A percentile compares a stretch with the other conserved stretches of the same genome.
These are phyloP conservation scores for Paracanthobrama guichenoti DNA, from an alignment of 2,113 vertebrate genomes.

Conservation along the genomic window DNA sequence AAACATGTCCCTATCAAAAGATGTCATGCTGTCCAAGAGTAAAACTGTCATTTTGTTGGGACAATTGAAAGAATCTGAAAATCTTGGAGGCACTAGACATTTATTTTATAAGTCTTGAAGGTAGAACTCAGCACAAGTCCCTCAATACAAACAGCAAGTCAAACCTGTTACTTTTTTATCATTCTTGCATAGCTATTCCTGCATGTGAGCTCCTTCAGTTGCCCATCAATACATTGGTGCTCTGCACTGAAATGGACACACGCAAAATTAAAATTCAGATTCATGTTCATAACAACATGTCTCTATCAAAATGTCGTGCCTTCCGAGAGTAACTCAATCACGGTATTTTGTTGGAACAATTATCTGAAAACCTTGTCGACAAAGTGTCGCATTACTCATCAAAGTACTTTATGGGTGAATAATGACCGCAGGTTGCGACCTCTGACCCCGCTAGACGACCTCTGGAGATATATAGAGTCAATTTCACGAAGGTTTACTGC, in stretches of 20 bases:
- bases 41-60: constrained; percentile 21
- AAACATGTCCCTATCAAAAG: constrained; percentile 55
- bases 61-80: not conserved
- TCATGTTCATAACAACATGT: not conserved
- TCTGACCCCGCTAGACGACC: constrained; percentile 78
- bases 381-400: constrained; percentile 83
- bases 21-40: constrained; percentile 46
- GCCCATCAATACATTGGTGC: not conserved
- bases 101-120: not conserved
- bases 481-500: constrained; percentile 68
- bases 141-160: not conserved
- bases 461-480: constrained; percentile 73
- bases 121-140: not conserved
- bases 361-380: constrained; percentile 74
- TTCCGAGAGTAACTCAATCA: constrained; percentile 73
- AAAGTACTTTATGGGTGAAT: constrained; percentile 76
- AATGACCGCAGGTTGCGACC: constrained; percentile 77
- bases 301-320: constrained; percentile 57
- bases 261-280: not conserved
- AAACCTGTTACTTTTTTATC: not conserved
- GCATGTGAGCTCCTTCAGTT: not conserved
- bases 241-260: not conserved
- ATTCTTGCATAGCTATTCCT: not conserved
- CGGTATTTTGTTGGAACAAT: constrained; percentile 72
- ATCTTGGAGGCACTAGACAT: not conserved